These are phyloP conservation scores for Luidia sarsii DNA, from an alignment of 53 echinoderm and acorn worm genomes.

Conservation along the genomic window DNA sequence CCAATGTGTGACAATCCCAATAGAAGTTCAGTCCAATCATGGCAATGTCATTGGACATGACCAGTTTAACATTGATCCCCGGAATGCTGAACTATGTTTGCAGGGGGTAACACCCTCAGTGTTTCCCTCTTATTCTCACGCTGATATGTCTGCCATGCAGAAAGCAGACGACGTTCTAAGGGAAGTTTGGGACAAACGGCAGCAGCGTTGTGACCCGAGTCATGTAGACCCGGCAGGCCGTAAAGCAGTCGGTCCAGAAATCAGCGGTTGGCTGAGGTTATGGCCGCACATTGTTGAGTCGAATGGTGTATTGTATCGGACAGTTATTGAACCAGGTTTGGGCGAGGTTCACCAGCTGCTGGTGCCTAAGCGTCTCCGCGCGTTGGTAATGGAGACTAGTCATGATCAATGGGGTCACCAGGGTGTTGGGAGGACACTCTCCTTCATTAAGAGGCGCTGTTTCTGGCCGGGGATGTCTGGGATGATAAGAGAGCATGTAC, in stretches of 20 bases:
- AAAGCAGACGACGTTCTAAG: slow-evolving; percentile 16
- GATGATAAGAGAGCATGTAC: background rate
- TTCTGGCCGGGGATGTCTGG: slow-evolving; percentile 15
- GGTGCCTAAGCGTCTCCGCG: slow-evolving; percentile 19
- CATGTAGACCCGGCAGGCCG: background rate
- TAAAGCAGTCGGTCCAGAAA: background rate
- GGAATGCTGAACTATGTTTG: background rate
- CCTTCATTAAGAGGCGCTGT: slow-evolving; percentile 15
- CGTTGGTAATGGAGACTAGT: background rate
- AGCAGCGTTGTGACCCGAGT: slow-evolving; percentile 11
- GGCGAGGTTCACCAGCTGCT: slow-evolving; percentile 13
- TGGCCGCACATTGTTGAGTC: background rate
- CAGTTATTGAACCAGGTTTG: slow-evolving; percentile 15
- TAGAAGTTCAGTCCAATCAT: background rate
- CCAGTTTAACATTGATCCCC: background rate
- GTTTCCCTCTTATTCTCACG: slow-evolving; percentile 36
- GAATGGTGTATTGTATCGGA: slow-evolving; percentile 25
- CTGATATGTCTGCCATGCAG: slow-evolving; percentile 23
- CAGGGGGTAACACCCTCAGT: background rate
- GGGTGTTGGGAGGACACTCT: background rate
- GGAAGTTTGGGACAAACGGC: slow-evolving; percentile 27
- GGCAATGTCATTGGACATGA: background rate
- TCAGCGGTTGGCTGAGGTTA: slow-evolving; percentile 11
- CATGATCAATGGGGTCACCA: slow-evolving; percentile 52
- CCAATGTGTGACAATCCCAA: no score